Conservation (phyloP, 2,113 vertebrate genomes). For the Anhinga anhinga region DNA sequence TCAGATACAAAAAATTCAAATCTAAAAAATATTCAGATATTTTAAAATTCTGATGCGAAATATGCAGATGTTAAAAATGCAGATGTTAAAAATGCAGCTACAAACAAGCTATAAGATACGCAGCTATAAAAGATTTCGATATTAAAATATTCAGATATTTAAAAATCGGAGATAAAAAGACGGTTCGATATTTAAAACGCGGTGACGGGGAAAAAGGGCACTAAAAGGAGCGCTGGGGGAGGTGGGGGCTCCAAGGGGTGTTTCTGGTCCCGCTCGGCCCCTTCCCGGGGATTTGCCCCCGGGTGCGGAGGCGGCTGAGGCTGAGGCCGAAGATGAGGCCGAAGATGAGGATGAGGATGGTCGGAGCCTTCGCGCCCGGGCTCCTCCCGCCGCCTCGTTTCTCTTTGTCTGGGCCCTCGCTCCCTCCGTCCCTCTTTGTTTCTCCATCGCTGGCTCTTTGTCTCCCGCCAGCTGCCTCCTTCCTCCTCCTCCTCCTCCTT, state of each 20-base stretch:
- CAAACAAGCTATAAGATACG: background rate
- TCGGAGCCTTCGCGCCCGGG: background rate
- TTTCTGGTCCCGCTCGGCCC: background rate
- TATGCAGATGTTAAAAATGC: too few relatives aligned
- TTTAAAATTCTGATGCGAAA: background rate
- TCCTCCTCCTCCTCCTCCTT: background rate
- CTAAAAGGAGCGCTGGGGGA: too few relatives aligned
- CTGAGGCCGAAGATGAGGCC: background rate
- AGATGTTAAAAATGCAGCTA: too few relatives aligned
- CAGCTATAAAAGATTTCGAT: background rate
- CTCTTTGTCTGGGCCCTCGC: conserved; percentile 26
- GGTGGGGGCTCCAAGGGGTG: too few relatives aligned
- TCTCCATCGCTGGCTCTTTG: background rate
- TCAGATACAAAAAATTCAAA: background rate
- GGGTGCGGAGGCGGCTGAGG: background rate
- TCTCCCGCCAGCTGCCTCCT: background rate
- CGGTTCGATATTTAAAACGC: too few relatives aligned
- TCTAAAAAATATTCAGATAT: background rate
- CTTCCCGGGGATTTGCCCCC: background rate
- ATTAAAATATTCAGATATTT: too few relatives aligned
- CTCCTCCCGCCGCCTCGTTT: background rate
- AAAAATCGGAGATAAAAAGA: background rate
- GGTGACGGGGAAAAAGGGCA: too few relatives aligned
- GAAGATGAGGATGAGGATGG: background rate
- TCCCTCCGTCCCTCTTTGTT: background rate